Base-by-base conservation (phyloP, 2,888 invertebrate genomes). In the Dyspetes luteomarginatus region DNA sequence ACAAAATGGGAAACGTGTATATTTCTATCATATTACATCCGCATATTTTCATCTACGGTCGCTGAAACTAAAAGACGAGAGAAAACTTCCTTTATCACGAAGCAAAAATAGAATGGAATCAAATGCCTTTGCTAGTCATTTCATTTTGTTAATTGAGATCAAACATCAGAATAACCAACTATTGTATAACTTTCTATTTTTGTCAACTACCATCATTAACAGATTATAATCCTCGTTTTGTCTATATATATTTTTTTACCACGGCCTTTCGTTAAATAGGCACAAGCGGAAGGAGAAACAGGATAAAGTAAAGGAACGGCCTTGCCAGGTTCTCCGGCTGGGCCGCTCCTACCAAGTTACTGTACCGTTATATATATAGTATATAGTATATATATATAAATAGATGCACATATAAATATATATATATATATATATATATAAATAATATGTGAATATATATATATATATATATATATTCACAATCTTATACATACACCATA, bases 221-320 rank as follows among this genome's bases (percentile, higher is more conserved):
- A n/a, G n/a, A n/a, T n/a, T n/a, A 41, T 19, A 41, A 15, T 43
- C 28, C 30, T 55, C 26, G 48, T 22, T 67, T 72, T 36, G n/a
- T n/a, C n/a, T n/a, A n/a, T 12, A 36, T 3, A 12, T 36, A 12
- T 12, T 36, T 9, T 9, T 12, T 36, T 0, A 19, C n/a, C n/a
- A 5, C 15, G 52, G 52, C 52, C 52, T 67, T 67, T 55, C 24
- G 36, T 36, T 36, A 9, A 24, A 24, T 24, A 36, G 24, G 12
- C 22, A 65, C 19, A 30, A 52, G 15, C n/a, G 45, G 3, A 56
- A 30, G 30, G 19, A 50, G 50, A 50, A 41, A 9, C 41, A 26
- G 56, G 28, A 75, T 60, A 45, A 55, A 69, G 17, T 19, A 28
- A 45, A 52, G 65, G 22, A 82, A 78, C 71, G 64, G 45, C 80